Conservation (phyloP, 2,888 invertebrate genomes). For the Lathronympha strigana region DNA sequence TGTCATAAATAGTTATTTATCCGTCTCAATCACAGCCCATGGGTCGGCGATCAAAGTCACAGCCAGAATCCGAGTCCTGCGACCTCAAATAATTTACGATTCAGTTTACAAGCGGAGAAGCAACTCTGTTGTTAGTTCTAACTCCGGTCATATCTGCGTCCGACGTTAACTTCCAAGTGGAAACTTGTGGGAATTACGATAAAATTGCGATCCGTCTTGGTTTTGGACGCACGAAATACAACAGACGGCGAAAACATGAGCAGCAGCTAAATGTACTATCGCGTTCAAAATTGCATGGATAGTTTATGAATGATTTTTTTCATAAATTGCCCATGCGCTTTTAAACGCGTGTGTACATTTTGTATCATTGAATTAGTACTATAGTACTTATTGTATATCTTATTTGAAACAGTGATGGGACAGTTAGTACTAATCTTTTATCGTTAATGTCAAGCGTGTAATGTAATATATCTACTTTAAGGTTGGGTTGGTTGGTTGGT, state of each 20-base stretch:
- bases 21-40: conserved; percentile 62
- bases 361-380: too few species aligned
- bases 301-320: too few species aligned
- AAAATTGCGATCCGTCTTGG: conserved; percentile 33
- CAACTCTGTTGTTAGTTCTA: conserved; percentile 56
- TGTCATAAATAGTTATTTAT: conserved; percentile 49
- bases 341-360: too few species aligned
- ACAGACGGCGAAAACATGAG: neutral
- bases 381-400: too few species aligned
- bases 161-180: conserved; percentile 63
- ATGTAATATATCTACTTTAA: too few species aligned
- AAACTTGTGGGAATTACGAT: conserved; percentile 38
- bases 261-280: neutral
- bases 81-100: conserved; percentile 77
- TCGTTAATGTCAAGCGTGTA: too few species aligned
- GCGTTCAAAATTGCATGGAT: neutral
- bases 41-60: conserved; percentile 65
- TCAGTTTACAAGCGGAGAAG: conserved; percentile 65
- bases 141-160: conserved; percentile 70
- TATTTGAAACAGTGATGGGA: too few species aligned
- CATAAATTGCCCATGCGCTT: too few species aligned
- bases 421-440: too few species aligned
- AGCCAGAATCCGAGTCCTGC: conserved; percentile 68
- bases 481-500: too few species aligned
- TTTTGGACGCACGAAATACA: conserved; percentile 6